Evolutionary conservation across 2,888 invertebrate genomes (phyloP).

Genomic region (Biston betularia): DNA sequence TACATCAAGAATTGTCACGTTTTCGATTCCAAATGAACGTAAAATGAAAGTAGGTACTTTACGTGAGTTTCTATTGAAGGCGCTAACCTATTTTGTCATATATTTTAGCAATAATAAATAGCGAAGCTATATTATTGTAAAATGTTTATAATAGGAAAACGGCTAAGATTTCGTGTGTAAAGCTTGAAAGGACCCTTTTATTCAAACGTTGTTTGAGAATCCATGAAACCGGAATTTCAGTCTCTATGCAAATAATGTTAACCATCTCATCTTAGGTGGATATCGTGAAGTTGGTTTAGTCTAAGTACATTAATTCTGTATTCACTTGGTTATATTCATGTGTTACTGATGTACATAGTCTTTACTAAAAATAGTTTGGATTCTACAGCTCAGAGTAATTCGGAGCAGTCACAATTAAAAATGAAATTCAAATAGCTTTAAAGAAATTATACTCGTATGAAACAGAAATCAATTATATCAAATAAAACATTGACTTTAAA

Average conservation of each 20-base stretch:
- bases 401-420: too few relatives aligned
- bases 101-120: not conserved
- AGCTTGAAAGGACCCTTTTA: conserved; percentile 7
- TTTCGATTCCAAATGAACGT: too few relatives aligned
- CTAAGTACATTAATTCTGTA: not conserved
- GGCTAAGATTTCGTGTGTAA: not conserved
- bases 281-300: conserved; percentile 1
- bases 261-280: not conserved
- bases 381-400: too few relatives aligned
- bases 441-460: too few relatives aligned
- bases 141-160: not conserved
- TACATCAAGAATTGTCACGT: too few relatives aligned
- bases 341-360: too few relatives aligned
- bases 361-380: too few relatives aligned
- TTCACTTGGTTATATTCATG: not conserved
- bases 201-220: conserved; percentile 16
- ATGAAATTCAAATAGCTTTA: too few relatives aligned
- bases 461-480: too few relatives aligned
- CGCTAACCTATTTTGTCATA: too few relatives aligned
- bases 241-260: conserved; percentile 21
- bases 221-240: conserved; percentile 13
- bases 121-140: not conserved
- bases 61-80: too few relatives aligned
- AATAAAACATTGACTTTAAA: not conserved
- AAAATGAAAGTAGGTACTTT: too few relatives aligned